A percentile compares a stretch with the other conserved stretches of the same genome.
Conservation (phyloP, 2,113 vertebrate species). For the Ariopsis seemanni region DNA sequence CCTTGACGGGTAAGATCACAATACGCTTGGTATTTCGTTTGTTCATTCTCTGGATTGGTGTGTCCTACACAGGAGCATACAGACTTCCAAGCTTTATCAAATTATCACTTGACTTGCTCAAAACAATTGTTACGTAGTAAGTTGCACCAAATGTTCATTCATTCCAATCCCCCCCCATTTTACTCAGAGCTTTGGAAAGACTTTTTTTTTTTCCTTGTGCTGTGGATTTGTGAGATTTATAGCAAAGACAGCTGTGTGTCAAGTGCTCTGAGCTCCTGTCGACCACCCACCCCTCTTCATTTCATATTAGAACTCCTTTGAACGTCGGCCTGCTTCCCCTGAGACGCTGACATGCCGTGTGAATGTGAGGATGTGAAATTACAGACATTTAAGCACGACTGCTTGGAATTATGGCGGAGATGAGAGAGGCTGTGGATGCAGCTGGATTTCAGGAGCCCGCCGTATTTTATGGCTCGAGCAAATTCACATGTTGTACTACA, state of each 20-base stretch:
- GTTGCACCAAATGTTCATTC: conserved; percentile 30
- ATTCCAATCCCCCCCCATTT: conserved; percentile 47
- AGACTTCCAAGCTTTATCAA: conserved; percentile 26
- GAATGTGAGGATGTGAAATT: conserved; percentile 73
- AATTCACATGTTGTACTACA: conserved; percentile 61
- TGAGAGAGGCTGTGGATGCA: conserved; percentile 66
- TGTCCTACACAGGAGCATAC: conserved; percentile 11
- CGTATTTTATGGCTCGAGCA: conserved; percentile 62
- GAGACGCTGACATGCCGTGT: conserved; percentile 72
- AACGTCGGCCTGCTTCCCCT: conserved; percentile 75
- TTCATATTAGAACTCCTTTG: conserved; percentile 76
- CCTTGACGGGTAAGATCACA: conserved; percentile 56
- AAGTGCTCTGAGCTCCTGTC: conserved; percentile 66
- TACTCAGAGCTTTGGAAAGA: conserved; percentile 60
- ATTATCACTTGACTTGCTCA: conserved; percentile 41
- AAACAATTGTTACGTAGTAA: not conserved
- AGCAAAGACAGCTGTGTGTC: conserved; percentile 78
- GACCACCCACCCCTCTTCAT: conserved; percentile 69
- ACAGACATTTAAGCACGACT: conserved; percentile 71
- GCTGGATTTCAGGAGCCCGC: conserved; percentile 57
- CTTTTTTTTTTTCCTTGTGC: conserved; percentile 61
- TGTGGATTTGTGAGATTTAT: conserved; percentile 76
- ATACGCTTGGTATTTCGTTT: conserved; percentile 57
- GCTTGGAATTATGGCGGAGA: conserved; percentile 63
- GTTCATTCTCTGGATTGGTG: conserved; percentile 46